Evolutionary conservation across 2,888 invertebrate genomes (phyloP), one percentile per base, ranked within the genome.

Genomic region (Onthophagus sagittarius): DNA sequence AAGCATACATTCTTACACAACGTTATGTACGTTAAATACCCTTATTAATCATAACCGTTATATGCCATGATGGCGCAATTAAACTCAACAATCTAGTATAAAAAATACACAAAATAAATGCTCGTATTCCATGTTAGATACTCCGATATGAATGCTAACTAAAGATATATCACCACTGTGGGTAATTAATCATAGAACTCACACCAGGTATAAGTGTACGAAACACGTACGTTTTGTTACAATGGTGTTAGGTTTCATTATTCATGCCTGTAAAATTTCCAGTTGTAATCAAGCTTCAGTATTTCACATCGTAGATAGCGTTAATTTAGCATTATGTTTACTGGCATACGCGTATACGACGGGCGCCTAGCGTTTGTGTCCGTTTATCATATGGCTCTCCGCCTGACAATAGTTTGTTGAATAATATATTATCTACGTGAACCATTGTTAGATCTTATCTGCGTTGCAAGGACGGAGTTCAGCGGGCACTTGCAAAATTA

Each of bases 391-490:
- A 53, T 53, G 39, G 4, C 39, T 53, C 39, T 53, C 39, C 39
- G 39, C 39, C 39, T 67, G 67, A 67, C 67, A 67, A 67, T 67
- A 67, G 67, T 67, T 67, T 67, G 67, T 67, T 67, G 67, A 67
- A 67, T 67, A 67, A 67, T 67, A 67, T 67, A 67, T 67, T 67
- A 67, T 67, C 67, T 67, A 23, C 67, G 67, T 67, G 31, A 31
- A 67, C 31, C 31, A 67, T 67, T 67, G 67, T 67, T 67, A n/a
- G 31, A 67, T 67, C 67, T 32, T 67, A 67, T 67, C 67, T 23
- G 31, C n/a, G n/a, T 9, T 23, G 23, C 67, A 11, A 11, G 67
- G 32, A 67, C 67, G 67, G 23, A 67, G 67, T 67, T 67, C 67
- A 32, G 67, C 31, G 23, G n/a, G n/a, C 67, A 67, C 67, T 32